Base-by-base conservation (phyloP, 2,888 invertebrate genomes). In the Dromius quadrimaculatus region DNA sequence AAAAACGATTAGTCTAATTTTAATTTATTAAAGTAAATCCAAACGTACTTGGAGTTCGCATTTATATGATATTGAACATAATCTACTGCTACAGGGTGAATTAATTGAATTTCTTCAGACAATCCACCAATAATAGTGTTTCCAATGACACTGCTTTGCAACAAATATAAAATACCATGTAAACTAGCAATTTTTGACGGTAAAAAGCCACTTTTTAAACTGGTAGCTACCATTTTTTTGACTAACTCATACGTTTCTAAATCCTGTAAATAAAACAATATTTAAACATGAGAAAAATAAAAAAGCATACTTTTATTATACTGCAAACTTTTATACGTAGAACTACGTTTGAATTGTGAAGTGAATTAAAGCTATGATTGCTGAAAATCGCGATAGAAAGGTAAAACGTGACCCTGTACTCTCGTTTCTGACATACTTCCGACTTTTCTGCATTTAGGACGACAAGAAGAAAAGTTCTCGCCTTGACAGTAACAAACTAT, bases 151-250 rank as follows among this genome's bases (percentile, higher is more conserved):
- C 84, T 84, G 63, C 85, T 85, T 81, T 92, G 90, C 54, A 92
- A 80, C 28, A 92, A 80, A 78, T 90, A 91, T 20, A 91, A 80
- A 2, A 88, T 79, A 1, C 91, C 91, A 76, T 90, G 87, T n/a
- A 91, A 80, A 17, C 88, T 85, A 1, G 89, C 84, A 20, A 89
- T 84, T 74, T 88, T 85, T 13, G 88, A 86, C 5, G 90, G 85
- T 20, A 90, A 78, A 77, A 89, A 89, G 13, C 85, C 85, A 76
- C 87, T 88, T 77, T 87, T 87, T 19, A 91, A 82, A 76, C 87
- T 85, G 65, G 82, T 80, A 50, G 88, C 88, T 17, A 91, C 78
- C 36, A 88, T 77, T 75, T 87, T 88, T 73, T 87, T 85, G 0
- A 90, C 83, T 73, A 85, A 85, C 72, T 91, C 90, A 74, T 85